Conservation (phyloP, 2,888 invertebrate genomes). For the Tiliacea aurago region DNA sequence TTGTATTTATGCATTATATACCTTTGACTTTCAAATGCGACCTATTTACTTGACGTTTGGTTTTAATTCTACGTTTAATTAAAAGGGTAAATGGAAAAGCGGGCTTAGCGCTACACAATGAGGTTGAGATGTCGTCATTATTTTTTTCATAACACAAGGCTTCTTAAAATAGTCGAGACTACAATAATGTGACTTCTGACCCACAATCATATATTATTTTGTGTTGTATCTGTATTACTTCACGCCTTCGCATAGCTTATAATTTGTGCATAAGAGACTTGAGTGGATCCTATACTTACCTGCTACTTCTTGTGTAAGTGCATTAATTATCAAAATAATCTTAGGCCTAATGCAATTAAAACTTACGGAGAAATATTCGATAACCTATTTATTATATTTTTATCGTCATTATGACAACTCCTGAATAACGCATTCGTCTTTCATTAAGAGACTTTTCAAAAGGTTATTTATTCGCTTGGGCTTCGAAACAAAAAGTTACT, state of each 20-base stretch:
- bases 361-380: conserved; percentile 6
- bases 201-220: neutral
- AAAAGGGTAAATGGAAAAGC: neutral
- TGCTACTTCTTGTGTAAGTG: neutral
- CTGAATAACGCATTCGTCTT: conserved; percentile 4
- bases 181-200: neutral
- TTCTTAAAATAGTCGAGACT: neutral
- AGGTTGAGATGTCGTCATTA: neutral
- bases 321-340: conserved; percentile 2
- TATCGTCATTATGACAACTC: conserved; percentile 1
- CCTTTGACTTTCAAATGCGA: conserved; percentile 7
- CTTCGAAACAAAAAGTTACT: neutral
- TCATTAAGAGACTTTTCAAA: neutral
- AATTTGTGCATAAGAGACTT: neutral
- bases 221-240: neutral
- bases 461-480: neutral
- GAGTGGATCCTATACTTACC: neutral
- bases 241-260: conserved; percentile 20
- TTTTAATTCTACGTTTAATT: neutral
- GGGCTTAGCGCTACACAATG: neutral
- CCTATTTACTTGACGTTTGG: neutral
- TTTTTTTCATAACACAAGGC: too few relatives aligned
- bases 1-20: too few relatives aligned
- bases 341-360: conserved; percentile 9
- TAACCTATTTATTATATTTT: conserved; percentile 9